Percentiles rank a stretch among this genome's conserved stretches.
phyloP scores from a whole-genome alignment of 2,797 vertebrate genomes.

The Xenopus petersii region DNA sequence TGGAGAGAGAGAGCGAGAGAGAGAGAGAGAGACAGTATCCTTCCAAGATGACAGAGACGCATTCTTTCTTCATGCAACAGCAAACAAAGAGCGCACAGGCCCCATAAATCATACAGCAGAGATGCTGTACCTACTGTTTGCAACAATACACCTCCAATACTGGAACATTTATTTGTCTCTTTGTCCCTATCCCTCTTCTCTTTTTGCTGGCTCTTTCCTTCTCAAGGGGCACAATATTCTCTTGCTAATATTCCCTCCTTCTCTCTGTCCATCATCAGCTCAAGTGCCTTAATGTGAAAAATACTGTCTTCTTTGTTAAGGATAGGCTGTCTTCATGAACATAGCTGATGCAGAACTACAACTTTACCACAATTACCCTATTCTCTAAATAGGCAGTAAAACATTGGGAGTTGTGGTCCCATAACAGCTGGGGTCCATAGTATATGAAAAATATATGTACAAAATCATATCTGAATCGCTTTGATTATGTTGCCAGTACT shows the following conservation, averaged over 20 bases:
- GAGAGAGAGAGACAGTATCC: constrained; percentile 61
- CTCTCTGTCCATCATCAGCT: constrained; percentile 34
- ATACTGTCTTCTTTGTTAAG: constrained; percentile 4
- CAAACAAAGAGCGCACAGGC: constrained; percentile 83
- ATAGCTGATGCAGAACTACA: too few relatives aligned
- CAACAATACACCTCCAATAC: constrained; percentile 45
- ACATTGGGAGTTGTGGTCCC: too few relatives aligned
- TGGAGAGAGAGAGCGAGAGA: constrained; percentile 51
- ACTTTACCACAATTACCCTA: too few relatives aligned
- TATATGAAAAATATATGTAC: too few relatives aligned
- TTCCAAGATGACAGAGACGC: constrained; percentile 80
- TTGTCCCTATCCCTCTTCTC: constrained; percentile 1
- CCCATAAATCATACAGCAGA: constrained; percentile 88
- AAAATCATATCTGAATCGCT: too few relatives aligned
- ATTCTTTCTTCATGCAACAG: constrained; percentile 91
- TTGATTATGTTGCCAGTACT: too few relatives aligned
- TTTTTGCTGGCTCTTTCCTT: neutral
- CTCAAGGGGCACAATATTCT: constrained; percentile 31
- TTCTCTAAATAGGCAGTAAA: too few relatives aligned
- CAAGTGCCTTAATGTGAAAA: constrained; percentile 33
- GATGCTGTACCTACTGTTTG: constrained; percentile 87
- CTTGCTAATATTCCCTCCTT: constrained; percentile 20
- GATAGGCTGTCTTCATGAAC: too few relatives aligned
- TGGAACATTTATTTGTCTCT: neutral
- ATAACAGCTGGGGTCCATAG: too few relatives aligned